These are phyloP conservation scores for Malurus splendens DNA, from an alignment of 2,797 vertebrate species.

Conservation along the genomic window DNA sequence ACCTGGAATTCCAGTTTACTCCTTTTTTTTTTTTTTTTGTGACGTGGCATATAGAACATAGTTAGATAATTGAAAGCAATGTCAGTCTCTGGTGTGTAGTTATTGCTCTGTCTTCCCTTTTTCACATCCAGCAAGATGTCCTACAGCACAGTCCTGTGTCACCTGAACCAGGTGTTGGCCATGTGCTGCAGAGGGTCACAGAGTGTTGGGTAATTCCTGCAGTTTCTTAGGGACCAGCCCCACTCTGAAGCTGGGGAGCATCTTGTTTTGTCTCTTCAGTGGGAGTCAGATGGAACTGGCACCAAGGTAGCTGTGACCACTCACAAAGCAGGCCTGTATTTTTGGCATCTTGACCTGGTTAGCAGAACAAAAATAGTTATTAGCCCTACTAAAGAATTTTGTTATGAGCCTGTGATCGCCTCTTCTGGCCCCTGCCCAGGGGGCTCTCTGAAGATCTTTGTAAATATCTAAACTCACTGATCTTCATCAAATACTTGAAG, in stretches of 20 bases:
- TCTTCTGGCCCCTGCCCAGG: neutral
- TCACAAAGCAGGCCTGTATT: neutral
- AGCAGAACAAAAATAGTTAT: neutral
- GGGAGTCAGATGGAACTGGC: neutral
- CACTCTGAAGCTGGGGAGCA: neutral
- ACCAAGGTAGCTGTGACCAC: neutral
- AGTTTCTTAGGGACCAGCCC: neutral
- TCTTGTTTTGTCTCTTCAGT: neutral
- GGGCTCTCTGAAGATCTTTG: neutral
- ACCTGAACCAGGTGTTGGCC: neutral
- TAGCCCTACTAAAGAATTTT: neutral
- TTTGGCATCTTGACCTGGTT: neutral
- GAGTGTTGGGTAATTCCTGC: neutral
- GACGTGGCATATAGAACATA: neutral
- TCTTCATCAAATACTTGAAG: neutral
- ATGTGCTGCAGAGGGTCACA: neutral
- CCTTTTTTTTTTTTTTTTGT: neutral
- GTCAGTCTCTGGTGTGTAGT: neutral
- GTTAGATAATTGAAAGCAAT: neutral
- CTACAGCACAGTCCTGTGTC: neutral
- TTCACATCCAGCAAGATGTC: neutral
- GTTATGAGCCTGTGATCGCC: rapidly evolving
- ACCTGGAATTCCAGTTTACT: neutral
- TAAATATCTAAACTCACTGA: neutral
- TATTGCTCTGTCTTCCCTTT: neutral